A percentile compares a stretch with the other conserved stretches of the same genome.
Evolutionary conservation across 2,888 invertebrate genomes (phyloP).

Genomic region (Napeogenes sylphis): DNA sequence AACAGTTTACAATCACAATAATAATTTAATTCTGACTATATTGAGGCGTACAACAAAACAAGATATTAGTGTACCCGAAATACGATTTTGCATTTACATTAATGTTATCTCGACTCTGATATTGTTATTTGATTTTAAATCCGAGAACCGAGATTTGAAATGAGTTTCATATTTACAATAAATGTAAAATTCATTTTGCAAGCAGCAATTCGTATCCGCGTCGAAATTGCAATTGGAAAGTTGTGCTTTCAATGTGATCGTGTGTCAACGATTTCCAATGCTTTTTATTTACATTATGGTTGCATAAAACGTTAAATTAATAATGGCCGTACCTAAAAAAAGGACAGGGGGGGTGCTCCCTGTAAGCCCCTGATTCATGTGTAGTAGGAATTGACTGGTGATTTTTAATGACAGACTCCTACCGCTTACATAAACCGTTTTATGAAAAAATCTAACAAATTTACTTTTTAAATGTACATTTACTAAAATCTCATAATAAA

Average conservation of each 20-base stretch:
- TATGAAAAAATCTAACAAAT: no score
- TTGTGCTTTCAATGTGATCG: slow-evolving; percentile 9
- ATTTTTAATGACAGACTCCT: no score
- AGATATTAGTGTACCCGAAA: slow-evolving; percentile 52
- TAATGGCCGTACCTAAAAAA: no score
- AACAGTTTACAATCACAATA: slow-evolving; percentile 72
- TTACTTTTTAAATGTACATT: no score
- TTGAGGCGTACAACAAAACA: slow-evolving; percentile 52
- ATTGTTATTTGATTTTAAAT: slow-evolving; percentile 55
- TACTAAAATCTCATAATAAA: no score
- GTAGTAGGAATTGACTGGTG: no score
- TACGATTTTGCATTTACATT: slow-evolving; percentile 51
- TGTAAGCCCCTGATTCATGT: no score
- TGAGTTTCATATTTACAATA: slow-evolving; percentile 17
- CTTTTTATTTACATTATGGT: neutral
- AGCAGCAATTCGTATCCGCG: slow-evolving; percentile 9
- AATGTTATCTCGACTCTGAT: slow-evolving; percentile 40
- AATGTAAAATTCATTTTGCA: slow-evolving; percentile 18
- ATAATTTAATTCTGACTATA: slow-evolving; percentile 67
- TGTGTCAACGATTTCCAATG: neutral
- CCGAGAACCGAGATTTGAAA: slow-evolving; percentile 13
- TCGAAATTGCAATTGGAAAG: slow-evolving; percentile 12
- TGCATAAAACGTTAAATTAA: neutral
- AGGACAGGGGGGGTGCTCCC: no score
- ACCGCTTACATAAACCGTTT: no score